Base-by-base conservation (phyloP, 1,140 invertebrate species). In the Pseudobourletiella spinata region DNA sequence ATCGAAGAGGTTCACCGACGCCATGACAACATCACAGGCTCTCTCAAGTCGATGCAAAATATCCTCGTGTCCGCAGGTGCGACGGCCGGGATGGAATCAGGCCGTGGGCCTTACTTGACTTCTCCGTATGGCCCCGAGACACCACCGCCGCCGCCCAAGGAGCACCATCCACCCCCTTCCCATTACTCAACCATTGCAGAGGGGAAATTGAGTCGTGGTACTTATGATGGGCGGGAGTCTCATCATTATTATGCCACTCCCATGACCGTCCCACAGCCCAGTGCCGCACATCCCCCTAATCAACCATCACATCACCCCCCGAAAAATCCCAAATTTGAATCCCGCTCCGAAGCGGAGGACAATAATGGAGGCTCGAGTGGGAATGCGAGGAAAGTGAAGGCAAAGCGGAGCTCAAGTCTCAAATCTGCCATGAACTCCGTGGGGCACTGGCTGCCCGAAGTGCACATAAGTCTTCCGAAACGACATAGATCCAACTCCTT, bases 401-500 rank as follows among this genome's bases (percentile, higher is more conserved):
- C 84, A 28, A 83, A 84, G 74, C 73, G 84, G 61, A 82, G 82
- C n/a, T 79, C 80, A 1, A 86, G 84, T 1, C 71, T 88, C 43
- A 87, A 87, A 75, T 84, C 85, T 43, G 88, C 87, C 0, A 87
- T 90, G 83, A 86, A 80, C 71, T 86, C 86, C 1, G 82, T 89
- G 69, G 87, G 82, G 70, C 84, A 83, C 70, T 87, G 88, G 82
- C 74, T 92, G 29, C 88, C 88, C 0, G 87, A 89, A 46, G 48
- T 67, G 18, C 65, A 63, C 72, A 77, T 91, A 63, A 86, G 88
- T 75, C 75, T 91, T 44, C 80, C 82, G 6, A 68, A 68, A 18
- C 88, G 86, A 74, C 79, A 85, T 74, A 79, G 88, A 68, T 91
- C 88, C 26, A 84, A 88, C 71, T 90, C 88, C 0, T 77, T 91